A percentile compares a stretch with the other conserved stretches of the same genome.
Conservation (phyloP, 2,888 invertebrate genomes). For the Clanis bilineata region DNA sequence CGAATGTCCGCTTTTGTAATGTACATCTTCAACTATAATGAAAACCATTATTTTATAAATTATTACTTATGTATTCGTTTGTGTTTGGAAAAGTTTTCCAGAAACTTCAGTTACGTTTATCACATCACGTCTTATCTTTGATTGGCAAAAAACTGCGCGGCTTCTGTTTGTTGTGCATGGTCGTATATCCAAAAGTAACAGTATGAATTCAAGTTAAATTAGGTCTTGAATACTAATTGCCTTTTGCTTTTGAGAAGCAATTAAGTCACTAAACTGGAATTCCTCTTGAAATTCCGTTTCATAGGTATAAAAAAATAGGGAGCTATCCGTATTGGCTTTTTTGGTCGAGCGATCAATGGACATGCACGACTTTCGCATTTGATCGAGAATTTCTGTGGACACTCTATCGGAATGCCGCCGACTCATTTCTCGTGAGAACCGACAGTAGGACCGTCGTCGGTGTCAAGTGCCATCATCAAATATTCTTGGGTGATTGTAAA, state of each 20-base stretch:
- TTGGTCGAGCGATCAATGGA: slow-evolving; percentile 66
- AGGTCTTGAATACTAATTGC: neutral
- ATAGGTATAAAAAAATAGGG: slow-evolving; percentile 49
- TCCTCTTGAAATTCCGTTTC: slow-evolving; percentile 3
- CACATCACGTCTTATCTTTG: slow-evolving; percentile 12
- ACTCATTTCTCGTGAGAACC: slow-evolving; percentile 79
- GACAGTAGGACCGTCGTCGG: slow-evolving; percentile 40
- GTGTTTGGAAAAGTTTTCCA: neutral
- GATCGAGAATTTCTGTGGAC: slow-evolving; percentile 65
- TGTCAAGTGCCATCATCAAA: slow-evolving; percentile 65
- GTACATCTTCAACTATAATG: slow-evolving; percentile 59
- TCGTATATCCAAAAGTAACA: neutral
- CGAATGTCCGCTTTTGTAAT: slow-evolving; percentile 61
- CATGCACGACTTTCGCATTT: slow-evolving; percentile 80
- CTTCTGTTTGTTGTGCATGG: neutral
- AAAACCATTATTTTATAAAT: slow-evolving; percentile 69
- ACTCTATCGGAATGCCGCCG: slow-evolving; percentile 64
- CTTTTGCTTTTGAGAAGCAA: neutral
- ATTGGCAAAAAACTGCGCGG: slow-evolving; percentile 9
- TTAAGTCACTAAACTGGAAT: neutral
- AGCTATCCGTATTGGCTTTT: slow-evolving; percentile 64
- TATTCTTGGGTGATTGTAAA: slow-evolving; percentile 68
- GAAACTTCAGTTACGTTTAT: neutral
- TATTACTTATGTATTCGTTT: slow-evolving; percentile 29
- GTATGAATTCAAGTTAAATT: neutral